Conservation (phyloP, 2,888 invertebrate species). For the Spodoptera exigua region DNA sequence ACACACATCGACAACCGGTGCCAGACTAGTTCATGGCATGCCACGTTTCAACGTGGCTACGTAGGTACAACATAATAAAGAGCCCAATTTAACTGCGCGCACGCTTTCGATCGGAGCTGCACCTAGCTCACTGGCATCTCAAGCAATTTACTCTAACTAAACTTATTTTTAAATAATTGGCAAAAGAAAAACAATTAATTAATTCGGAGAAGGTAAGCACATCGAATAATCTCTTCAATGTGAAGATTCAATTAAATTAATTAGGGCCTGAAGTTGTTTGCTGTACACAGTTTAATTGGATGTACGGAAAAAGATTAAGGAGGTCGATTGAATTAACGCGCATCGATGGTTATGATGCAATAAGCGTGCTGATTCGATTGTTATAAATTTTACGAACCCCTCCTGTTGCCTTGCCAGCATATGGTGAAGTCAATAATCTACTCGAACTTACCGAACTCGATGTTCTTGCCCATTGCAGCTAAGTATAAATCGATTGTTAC, state of each 20-base stretch:
- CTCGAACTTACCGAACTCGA: conserved; percentile 63
- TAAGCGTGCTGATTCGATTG: conserved; percentile 73
- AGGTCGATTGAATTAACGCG: conserved; percentile 73
- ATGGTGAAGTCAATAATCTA: conserved; percentile 76
- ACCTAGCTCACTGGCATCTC: conserved; percentile 11
- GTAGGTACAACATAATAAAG: conserved; percentile 56
- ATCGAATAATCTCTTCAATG: conserved; percentile 31
- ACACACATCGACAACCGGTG: conserved; percentile 75
- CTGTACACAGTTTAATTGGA: conserved; percentile 59
- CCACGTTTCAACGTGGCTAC: conserved; percentile 69
- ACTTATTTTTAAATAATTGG: conserved; percentile 5
- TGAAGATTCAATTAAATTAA: conserved; percentile 46
- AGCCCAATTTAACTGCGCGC: conserved; percentile 59
- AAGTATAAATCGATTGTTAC: conserved; percentile 57
- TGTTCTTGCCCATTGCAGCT: conserved; percentile 54
- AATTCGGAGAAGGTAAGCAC: conserved; percentile 21
- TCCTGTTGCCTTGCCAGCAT: conserved; percentile 75
- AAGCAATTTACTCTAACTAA: conserved; percentile 5
- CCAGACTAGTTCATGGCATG: conserved; percentile 78
- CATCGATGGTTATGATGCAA: conserved; percentile 77
- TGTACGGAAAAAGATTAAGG: conserved; percentile 58
- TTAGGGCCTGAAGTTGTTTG: conserved; percentile 53
- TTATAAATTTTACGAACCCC: conserved; percentile 76
- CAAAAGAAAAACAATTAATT: conserved; percentile 13
- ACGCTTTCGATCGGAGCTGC: conserved; percentile 45